These are phyloP conservation scores for Athalia circularis DNA, from an alignment of 2,888 invertebrate genomes.

Conservation along the genomic window DNA sequence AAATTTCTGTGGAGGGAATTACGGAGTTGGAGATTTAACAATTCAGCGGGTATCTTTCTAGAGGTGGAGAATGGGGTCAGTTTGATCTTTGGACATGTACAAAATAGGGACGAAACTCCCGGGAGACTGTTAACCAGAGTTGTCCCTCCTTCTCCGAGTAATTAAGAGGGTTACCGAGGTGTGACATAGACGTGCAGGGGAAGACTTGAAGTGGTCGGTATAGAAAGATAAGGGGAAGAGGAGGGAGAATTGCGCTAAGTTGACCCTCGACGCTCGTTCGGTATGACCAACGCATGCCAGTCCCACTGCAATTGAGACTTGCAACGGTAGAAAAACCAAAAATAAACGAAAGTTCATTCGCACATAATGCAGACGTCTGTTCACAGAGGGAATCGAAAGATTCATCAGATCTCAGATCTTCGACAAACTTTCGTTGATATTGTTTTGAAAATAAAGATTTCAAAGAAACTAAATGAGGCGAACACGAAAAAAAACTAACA, in stretches of 20 bases:
- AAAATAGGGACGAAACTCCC: conserved; percentile 17
- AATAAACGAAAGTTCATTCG: too few species aligned
- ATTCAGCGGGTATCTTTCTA: neutral
- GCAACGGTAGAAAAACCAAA: too few species aligned
- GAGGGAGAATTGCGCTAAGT: conserved; percentile 21
- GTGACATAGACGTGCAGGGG: conserved; percentile 6
- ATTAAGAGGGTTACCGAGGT: conserved; percentile 28
- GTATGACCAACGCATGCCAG: conserved; percentile 27
- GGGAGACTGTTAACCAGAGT: conserved; percentile 36
- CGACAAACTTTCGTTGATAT: too few species aligned
- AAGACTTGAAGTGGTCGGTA: neutral
- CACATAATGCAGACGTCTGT: too few species aligned
- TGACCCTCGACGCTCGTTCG: conserved; percentile 31
- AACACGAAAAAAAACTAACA: neutral
- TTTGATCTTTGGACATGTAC: conserved; percentile 22
- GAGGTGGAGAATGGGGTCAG: neutral
- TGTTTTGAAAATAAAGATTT: too few species aligned
- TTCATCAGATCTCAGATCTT: neutral
- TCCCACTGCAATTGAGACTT: conserved; percentile 31
- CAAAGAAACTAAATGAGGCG: neutral
- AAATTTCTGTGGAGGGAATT: neutral
- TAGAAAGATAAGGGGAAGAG: neutral
- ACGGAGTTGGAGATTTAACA: neutral
- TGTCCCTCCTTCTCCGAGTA: conserved; percentile 34
- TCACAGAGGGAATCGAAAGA: neutral